These are phyloP conservation scores for Cryptomyrus ogoouensis DNA, from an alignment of 2,113 vertebrate species.

Conservation along the genomic window DNA sequence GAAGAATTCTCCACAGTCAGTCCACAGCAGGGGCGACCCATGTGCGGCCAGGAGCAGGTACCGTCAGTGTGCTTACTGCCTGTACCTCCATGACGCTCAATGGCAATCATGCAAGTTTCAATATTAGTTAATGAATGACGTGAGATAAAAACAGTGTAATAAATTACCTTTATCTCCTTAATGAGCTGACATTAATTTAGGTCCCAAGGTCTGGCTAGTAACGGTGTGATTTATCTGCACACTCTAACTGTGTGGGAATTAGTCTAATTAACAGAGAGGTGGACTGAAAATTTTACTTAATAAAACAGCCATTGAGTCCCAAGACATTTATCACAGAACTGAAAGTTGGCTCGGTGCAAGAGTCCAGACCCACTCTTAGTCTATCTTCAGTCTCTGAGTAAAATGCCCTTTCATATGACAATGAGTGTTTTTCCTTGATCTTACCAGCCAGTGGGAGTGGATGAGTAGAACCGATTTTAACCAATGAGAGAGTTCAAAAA, in stretches of 20 bases:
- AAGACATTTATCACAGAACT: conserved; percentile 11
- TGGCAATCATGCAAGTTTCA: conserved; percentile 11
- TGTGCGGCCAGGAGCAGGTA: neutral
- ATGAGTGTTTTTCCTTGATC: neutral
- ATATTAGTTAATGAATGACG: conserved; percentile 58
- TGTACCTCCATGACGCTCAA: neutral
- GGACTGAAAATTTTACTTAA: conserved; percentile 33
- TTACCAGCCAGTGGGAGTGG: neutral
- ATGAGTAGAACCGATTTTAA: neutral
- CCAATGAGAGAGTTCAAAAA: neutral
- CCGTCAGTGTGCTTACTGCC: neutral
- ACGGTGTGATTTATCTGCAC: conserved; percentile 44
- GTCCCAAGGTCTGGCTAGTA: conserved; percentile 54
- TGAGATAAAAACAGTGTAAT: conserved; percentile 44
- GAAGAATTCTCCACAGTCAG: neutral
- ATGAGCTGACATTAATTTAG: conserved; percentile 67
- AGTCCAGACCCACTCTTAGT: neutral
- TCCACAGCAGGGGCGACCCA: neutral
- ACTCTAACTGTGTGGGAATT: conserved; percentile 37
- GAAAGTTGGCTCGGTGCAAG: neutral
- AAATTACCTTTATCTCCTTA: conserved; percentile 62
- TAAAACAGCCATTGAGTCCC: conserved; percentile 43
- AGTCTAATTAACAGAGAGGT: conserved; percentile 25
- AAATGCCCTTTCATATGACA: neutral
- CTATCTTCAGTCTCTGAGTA: neutral